These are phyloP conservation scores for Limnephilus lunatus DNA, from an alignment of 2,888 invertebrate species.

Conservation along the genomic window DNA sequence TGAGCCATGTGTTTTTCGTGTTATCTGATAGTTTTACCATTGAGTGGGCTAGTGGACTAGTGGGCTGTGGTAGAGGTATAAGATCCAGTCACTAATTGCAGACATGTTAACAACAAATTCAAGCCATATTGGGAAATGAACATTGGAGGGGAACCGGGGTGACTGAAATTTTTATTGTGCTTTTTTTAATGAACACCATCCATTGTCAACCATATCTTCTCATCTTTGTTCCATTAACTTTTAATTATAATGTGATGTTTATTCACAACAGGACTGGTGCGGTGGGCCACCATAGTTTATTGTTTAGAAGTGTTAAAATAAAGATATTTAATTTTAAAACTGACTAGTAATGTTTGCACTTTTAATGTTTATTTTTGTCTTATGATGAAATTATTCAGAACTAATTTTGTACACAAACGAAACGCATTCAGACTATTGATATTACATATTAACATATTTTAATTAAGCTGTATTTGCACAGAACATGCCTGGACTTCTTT, in stretches of 20 bases:
- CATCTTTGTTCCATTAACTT: constrained; percentile 45
- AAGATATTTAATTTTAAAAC: constrained; percentile 8
- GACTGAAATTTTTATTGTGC: constrained; percentile 65
- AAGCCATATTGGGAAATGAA: constrained; percentile 52
- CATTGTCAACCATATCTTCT: constrained; percentile 62
- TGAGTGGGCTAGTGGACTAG: background rate
- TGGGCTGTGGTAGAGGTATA: constrained; percentile 25
- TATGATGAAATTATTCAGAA: background rate
- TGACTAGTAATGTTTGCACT: constrained; percentile 15
- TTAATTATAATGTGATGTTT: constrained; percentile 25
- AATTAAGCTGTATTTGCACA: background rate
- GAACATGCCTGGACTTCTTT: background rate
- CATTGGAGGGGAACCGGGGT: constrained; percentile 50
- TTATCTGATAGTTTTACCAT: constrained; percentile 27
- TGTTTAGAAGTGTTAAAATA: constrained; percentile 11
- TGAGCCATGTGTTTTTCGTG: constrained; percentile 29
- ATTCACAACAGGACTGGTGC: background rate
- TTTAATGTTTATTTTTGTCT: background rate
- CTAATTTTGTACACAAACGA: background rate
- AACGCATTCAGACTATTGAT: background rate
- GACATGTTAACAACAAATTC: constrained; percentile 18
- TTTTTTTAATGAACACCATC: constrained; percentile 61
- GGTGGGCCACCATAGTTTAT: constrained; percentile 3
- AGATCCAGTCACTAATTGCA: constrained; percentile 12
- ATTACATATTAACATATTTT: background rate